Evolutionary conservation across 2,113 vertebrate genomes (phyloP).

Genomic region (Leucosticte australis): DNA sequence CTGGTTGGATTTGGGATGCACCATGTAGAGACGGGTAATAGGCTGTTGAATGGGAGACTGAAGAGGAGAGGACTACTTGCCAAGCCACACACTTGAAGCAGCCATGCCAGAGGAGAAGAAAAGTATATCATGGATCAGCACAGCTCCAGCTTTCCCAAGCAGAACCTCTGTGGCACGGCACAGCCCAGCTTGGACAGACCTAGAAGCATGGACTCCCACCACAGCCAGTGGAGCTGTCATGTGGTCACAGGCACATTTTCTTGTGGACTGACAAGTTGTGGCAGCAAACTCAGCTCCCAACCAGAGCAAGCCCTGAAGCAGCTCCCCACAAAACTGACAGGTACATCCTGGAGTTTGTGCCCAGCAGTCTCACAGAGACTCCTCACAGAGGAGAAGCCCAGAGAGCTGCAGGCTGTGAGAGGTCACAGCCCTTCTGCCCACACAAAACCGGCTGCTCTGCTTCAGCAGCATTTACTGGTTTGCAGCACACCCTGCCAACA

Average conservation of each 20-base stretch:
- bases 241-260: background rate
- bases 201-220: background rate
- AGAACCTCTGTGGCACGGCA: rapidly evolving
- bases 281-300: background rate
- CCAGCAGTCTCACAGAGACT: background rate
- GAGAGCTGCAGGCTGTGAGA: background rate
- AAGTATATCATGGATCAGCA: background rate
- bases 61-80: background rate
- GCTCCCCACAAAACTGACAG: background rate
- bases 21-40: background rate
- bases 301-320: background rate
- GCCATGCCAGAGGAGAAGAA: rapidly evolving
- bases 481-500: background rate
- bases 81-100: background rate
- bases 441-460: background rate
- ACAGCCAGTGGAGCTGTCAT: background rate
- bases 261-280: background rate
- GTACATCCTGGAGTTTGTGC: background rate
- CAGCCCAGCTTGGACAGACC: background rate
- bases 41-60: background rate
- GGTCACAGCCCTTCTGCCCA: rapidly evolving
- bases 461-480: background rate
- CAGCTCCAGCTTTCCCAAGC: background rate
- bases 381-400: background rate
- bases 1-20: background rate